A percentile compares a stretch with the other conserved stretches of the same genome.
Conservation (phyloP, 1,140 invertebrate species). For the Brachionus asplanchnoidis region DNA sequence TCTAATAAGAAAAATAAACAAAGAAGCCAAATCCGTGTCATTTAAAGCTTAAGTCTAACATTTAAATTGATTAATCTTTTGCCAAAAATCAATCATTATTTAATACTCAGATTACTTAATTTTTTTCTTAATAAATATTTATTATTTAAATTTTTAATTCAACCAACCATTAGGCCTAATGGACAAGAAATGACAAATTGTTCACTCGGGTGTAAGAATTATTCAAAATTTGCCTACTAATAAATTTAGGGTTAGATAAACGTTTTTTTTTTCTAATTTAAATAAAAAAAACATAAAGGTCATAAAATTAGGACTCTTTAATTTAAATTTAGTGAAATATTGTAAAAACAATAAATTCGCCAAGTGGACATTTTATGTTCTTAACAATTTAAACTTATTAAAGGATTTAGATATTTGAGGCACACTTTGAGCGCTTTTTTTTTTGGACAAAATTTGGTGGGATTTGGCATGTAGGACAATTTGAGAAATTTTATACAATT, state of each 20-base stretch:
- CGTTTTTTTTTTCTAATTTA: background rate
- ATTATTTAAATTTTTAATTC: background rate
- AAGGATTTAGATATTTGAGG: slow-evolving; percentile 1
- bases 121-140: background rate
- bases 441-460: background rate
- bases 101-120: background rate
- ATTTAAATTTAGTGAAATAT: background rate
- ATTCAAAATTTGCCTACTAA: background rate
- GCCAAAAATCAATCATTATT: background rate
- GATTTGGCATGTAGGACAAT: background rate
- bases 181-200: background rate
- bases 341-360: slow-evolving; percentile 8
- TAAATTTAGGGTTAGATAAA: background rate
- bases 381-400: slow-evolving; percentile 26
- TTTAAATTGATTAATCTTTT: background rate
- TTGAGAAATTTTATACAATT: slow-evolving; percentile 24
- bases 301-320: slow-evolving; percentile 5
- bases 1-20: background rate
- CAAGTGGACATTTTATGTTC: slow-evolving; percentile 21
- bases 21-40: background rate
- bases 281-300: background rate
- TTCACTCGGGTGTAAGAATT: background rate
- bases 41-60: background rate
- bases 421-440: background rate
- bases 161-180: background rate